Evolutionary conservation across 1,140 invertebrate genomes (phyloP).

Genomic region (Drepana arcuata): DNA sequence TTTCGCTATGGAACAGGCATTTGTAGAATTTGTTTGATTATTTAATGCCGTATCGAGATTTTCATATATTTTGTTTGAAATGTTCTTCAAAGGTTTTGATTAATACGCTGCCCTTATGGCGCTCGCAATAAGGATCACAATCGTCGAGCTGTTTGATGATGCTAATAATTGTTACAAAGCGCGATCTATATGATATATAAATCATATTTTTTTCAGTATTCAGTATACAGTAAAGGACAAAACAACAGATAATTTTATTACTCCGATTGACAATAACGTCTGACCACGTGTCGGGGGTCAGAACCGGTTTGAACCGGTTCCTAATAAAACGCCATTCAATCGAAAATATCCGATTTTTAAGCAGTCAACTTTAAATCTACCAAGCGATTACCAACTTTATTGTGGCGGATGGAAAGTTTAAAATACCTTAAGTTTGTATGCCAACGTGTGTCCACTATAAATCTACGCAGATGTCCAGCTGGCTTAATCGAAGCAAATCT

Average conservation of each 20-base stretch:
- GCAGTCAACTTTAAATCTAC: conserved; percentile 20
- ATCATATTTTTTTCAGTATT: conserved; percentile 20
- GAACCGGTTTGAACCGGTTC: conserved; percentile 55
- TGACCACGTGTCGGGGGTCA: conserved; percentile 57
- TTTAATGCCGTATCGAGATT: no score
- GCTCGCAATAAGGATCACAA: no score
- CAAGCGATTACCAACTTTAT: conserved; percentile 17
- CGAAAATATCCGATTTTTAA: conserved; percentile 43
- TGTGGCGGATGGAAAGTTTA: conserved; percentile 5
- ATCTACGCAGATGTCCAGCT: conserved; percentile 38
- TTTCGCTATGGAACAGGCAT: no score
- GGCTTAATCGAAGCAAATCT: conserved; percentile 44
- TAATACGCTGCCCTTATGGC: no score
- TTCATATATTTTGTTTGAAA: no score
- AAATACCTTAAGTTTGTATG: no score
- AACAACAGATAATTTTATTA: conserved; percentile 54
- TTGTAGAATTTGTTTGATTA: no score
- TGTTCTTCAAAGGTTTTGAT: no score
- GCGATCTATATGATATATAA: conserved; percentile 23
- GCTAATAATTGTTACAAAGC: conserved; percentile 2
- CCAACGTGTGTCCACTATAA: background rate
- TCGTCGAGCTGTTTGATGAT: background rate
- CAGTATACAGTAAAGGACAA: conserved; percentile 35
- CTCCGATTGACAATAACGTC: conserved; percentile 43
- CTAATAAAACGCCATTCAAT: conserved; percentile 58